Conservation (phyloP, 2,797 vertebrate species). For the Sebastes variabilis region DNA sequence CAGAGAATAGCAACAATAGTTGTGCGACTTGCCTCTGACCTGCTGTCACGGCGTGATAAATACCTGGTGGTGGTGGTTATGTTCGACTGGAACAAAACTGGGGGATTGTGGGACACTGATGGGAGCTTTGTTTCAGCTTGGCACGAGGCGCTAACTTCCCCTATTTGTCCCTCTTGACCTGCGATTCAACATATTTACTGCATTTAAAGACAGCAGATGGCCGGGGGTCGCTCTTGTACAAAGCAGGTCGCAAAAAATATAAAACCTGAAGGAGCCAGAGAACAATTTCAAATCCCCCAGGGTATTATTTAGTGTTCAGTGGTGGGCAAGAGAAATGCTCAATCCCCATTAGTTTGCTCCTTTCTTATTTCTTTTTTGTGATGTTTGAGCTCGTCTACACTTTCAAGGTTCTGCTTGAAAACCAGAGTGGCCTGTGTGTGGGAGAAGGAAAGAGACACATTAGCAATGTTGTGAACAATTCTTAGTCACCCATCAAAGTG, state of each 20-base stretch:
- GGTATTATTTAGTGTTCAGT: constrained; percentile 72
- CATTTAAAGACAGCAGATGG: constrained; percentile 88
- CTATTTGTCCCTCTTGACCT: constrained; percentile 82
- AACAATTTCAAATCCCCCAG: constrained; percentile 77
- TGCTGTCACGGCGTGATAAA: constrained; percentile 73
- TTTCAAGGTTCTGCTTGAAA: constrained; percentile 25
- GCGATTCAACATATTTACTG: constrained; percentile 77
- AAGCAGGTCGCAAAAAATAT: constrained; percentile 75
- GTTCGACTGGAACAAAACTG: constrained; percentile 32
- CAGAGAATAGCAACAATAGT: constrained; percentile 44
- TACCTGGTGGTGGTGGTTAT: constrained; percentile 49
- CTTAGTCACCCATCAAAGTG: constrained; percentile 62
- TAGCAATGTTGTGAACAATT: constrained; percentile 56
- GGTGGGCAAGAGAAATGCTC: constrained; percentile 7
- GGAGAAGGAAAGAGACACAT: constrained; percentile 37
- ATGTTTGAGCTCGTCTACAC: constrained; percentile 21
- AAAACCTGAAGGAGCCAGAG: constrained; percentile 66
- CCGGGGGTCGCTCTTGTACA: constrained; percentile 55
- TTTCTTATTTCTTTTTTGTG: constrained; percentile 25
- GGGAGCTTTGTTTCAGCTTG: constrained; percentile 58
- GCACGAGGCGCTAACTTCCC: constrained; percentile 71
- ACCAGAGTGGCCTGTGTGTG: constrained; percentile 26
- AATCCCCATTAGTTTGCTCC: constrained; percentile 2
- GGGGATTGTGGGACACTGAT: constrained; percentile 39
- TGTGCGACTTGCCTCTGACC: constrained; percentile 57